A percentile compares a stretch with the other conserved stretches of the same genome.
Evolutionary conservation across 2,888 invertebrate species (phyloP).

Genomic region (Lutraria lutraria): DNA sequence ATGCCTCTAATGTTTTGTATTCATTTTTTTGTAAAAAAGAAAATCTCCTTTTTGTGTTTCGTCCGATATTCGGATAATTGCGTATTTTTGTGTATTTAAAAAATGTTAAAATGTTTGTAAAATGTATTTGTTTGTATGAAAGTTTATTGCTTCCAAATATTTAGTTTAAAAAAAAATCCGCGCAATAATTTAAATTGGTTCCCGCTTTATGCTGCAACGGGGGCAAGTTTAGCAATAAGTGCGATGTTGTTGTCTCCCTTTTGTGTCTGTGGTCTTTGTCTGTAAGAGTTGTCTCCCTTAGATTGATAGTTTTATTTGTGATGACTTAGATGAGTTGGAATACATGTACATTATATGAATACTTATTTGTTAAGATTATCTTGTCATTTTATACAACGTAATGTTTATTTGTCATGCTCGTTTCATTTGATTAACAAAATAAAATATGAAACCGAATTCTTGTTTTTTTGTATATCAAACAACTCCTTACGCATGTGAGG

Average conservation of each 20-base stretch:
- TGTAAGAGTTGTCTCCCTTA: background rate
- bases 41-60: too few species aligned
- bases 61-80: too few species aligned
- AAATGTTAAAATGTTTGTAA: too few species aligned
- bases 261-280: background rate
- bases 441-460: background rate
- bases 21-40: too few species aligned
- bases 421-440: conserved; percentile 25
- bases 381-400: background rate
- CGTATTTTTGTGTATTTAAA: too few species aligned
- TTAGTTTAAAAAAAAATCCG: too few species aligned
- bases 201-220: background rate
- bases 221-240: background rate
- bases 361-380: background rate
- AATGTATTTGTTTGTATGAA: too few species aligned
- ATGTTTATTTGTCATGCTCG: conserved; percentile 14
- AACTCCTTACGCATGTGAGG: too few species aligned
- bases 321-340: background rate
- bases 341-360: background rate
- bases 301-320: background rate
- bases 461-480: background rate
- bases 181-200: background rate
- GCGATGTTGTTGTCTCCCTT: background rate
- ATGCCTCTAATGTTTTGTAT: too few species aligned
- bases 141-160: too few species aligned